Percentiles rank a stretch among this genome's conserved stretches.
Evolutionary conservation across 2,888 invertebrate species (phyloP).

Genomic region (Cetonia aurata): DNA sequence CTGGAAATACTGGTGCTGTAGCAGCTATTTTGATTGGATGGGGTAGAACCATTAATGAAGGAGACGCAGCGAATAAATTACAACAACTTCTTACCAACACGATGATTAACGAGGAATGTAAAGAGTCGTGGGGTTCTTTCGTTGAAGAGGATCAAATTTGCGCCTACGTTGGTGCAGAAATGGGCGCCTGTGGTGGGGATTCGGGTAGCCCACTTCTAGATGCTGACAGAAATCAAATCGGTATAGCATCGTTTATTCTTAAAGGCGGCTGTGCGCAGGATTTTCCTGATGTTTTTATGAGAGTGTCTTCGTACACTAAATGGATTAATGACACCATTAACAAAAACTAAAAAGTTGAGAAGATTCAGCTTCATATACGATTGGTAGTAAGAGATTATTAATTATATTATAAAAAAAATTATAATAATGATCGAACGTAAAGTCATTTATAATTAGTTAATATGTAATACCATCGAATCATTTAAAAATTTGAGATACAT

Average conservation of each 20-base stretch:
- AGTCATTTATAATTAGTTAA: no score
- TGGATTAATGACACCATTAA: slow-evolving; percentile 63
- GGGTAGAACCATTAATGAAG: slow-evolving; percentile 67
- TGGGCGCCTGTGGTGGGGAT: slow-evolving; percentile 72
- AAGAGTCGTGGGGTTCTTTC: slow-evolving; percentile 65
- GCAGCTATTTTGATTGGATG: slow-evolving; percentile 47
- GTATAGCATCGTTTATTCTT: slow-evolving; percentile 71
- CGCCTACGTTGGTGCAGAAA: slow-evolving; percentile 70
- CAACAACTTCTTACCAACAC: slow-evolving; percentile 70
- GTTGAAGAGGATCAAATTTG: slow-evolving; percentile 71
- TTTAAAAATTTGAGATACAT: no score
- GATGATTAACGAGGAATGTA: slow-evolving; percentile 68
- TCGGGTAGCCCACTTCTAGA: slow-evolving; percentile 71
- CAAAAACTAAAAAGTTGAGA: no score
- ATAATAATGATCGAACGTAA: no score
- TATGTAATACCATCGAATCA: no score
- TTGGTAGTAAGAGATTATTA: no score
- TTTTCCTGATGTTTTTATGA: slow-evolving; percentile 70
- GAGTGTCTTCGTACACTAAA: slow-evolving; percentile 66
- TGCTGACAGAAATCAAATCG: slow-evolving; percentile 61
- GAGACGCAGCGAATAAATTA: slow-evolving; percentile 67
- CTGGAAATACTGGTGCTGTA: slow-evolving; percentile 39
- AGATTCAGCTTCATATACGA: no score
- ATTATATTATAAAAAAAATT: no score
- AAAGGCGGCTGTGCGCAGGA: slow-evolving; percentile 67